phyloP scores from a whole-genome alignment of 1,140 invertebrate species.

The Hyposmocoma kahamanoa region DNA sequence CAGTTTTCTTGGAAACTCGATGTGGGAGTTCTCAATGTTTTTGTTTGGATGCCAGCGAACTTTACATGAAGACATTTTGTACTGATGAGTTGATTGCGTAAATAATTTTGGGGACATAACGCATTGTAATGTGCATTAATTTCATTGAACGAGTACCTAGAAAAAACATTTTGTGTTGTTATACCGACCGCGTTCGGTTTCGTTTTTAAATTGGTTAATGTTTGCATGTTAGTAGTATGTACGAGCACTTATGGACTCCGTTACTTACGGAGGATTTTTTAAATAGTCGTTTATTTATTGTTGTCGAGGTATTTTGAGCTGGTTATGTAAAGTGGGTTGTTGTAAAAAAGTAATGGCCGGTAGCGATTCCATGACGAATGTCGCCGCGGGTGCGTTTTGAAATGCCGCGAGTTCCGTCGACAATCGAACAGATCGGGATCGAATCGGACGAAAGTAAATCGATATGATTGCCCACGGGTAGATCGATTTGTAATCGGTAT shows the following conservation, averaged over 20 bases:
- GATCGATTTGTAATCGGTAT: conserved; percentile 51
- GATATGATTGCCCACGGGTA: conserved; percentile 31
- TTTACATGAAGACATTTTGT: conserved; percentile 63
- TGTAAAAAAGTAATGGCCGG: conserved; percentile 9
- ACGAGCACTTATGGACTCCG: not conserved
- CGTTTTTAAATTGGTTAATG: not conserved
- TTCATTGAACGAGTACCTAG: not conserved
- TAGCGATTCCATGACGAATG: conserved; percentile 48
- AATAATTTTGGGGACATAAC: conserved; percentile 14
- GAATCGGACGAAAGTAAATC: conserved; percentile 36
- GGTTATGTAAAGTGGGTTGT: not conserved
- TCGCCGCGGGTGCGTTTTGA: conserved; percentile 31
- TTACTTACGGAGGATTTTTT: not conserved
- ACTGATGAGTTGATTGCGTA: conserved; percentile 28
- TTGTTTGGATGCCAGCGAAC: conserved; percentile 22
- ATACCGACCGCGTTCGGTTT: not conserved
- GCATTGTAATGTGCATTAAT: conserved; percentile 2
- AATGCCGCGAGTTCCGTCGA: conserved; percentile 28
- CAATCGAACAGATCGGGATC: conserved; percentile 46
- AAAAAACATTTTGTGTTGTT: not conserved
- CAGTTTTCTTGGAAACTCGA: conserved; percentile 59
- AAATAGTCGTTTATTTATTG: not conserved
- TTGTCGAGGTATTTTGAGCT: not conserved
- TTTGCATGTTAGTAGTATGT: not conserved
- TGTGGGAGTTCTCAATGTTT: conserved; percentile 54